Evolutionary conservation across 2,113 vertebrate genomes (phyloP).

Genomic region (Salminus brasiliensis): DNA sequence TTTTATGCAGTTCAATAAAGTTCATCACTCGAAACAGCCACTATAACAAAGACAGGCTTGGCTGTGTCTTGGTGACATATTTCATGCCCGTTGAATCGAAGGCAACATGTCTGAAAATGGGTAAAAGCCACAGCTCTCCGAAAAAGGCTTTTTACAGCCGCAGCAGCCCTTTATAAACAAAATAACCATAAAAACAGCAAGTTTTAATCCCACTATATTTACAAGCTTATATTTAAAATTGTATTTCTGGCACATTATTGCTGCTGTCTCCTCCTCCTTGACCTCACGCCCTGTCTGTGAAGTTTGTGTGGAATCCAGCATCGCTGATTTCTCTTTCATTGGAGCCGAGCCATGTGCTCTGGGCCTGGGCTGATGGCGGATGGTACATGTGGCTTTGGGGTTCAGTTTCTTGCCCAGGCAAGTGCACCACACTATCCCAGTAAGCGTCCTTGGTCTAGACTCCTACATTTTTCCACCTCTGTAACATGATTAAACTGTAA

Average conservation of each 20-base stretch:
- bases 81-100: slow-evolving; percentile 42
- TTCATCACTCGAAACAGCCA: slow-evolving; percentile 42
- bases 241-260: slow-evolving; percentile 30
- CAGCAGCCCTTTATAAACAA: slow-evolving; percentile 42
- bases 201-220: slow-evolving; percentile 41
- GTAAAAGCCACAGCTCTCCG: neutral
- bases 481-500: too few relatives aligned
- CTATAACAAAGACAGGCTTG: slow-evolving; percentile 45
- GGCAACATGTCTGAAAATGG: slow-evolving; percentile 11
- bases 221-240: slow-evolving; percentile 36
- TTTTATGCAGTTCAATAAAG: slow-evolving; percentile 57
- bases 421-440: too few relatives aligned
- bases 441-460: too few relatives aligned
- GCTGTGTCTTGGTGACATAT: slow-evolving; percentile 38
- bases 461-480: too few relatives aligned
- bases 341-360: neutral
- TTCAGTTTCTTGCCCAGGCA: too few relatives aligned
- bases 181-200: slow-evolving; percentile 37
- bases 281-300: slow-evolving; percentile 36
- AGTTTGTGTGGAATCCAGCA: slow-evolving; percentile 38
- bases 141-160: slow-evolving; percentile 49
- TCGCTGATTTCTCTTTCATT: slow-evolving; percentile 1
- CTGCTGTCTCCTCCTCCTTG: slow-evolving; percentile 27
- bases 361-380: neutral
- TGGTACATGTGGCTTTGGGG: too few relatives aligned